These are phyloP conservation scores for Pomacea canaliculata DNA, from an alignment of 2,888 invertebrate genomes.

Conservation along the genomic window DNA sequence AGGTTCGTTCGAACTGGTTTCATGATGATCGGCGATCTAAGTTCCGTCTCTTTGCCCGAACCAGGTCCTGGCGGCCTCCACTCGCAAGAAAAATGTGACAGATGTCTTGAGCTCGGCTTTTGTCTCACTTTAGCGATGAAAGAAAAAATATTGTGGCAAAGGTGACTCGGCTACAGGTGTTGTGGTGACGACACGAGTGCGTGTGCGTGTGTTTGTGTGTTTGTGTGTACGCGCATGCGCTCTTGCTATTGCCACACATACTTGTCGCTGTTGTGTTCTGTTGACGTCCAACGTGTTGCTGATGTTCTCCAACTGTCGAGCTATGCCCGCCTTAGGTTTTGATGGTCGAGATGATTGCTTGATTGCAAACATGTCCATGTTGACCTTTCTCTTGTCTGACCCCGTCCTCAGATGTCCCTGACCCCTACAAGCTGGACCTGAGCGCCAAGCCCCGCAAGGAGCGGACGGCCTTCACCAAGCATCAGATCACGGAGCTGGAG, in stretches of 20 bases:
- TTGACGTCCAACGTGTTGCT: not conserved
- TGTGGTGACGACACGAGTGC: not conserved
- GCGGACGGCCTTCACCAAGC: slow-evolving; percentile 92
- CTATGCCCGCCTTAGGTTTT: not conserved
- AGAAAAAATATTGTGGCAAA: too few species aligned
- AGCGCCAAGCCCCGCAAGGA: slow-evolving; percentile 77
- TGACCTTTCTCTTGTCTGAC: not conserved
- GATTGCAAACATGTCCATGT: too few species aligned
- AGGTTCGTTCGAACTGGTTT: too few species aligned
- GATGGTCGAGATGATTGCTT: too few species aligned
- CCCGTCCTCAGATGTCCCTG: slow-evolving; percentile 26
- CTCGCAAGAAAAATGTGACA: too few species aligned
- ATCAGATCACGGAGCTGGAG: slow-evolving; percentile 87
- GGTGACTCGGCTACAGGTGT: too few species aligned
- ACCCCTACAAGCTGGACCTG: slow-evolving; percentile 57
- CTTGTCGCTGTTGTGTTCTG: not conserved
- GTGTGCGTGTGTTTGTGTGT: slow-evolving; percentile 8
- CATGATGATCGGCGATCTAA: too few species aligned
- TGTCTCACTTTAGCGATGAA: too few species aligned
- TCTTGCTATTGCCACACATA: not conserved
- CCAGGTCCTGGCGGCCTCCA: too few species aligned
- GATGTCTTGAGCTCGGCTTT: too few species aligned
- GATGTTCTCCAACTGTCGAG: not conserved
- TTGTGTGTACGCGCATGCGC: not conserved
- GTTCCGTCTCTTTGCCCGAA: too few species aligned